phyloP scores from a whole-genome alignment of 2,113 vertebrate genomes.

The Pandion haliaetus region DNA sequence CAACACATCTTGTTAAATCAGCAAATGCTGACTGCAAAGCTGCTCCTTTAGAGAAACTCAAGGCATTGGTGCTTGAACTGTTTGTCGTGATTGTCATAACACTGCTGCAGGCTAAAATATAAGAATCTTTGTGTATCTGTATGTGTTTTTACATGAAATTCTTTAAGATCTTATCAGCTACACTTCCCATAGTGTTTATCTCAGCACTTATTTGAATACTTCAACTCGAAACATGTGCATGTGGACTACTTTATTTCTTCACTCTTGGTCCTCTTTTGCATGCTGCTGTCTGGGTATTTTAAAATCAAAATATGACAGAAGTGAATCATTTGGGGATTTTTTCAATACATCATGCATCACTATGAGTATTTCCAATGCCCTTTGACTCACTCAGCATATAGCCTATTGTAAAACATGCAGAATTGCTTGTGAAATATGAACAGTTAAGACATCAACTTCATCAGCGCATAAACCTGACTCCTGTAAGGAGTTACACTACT shows the following conservation, averaged over 20 bases:
- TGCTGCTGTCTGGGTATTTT: conserved; percentile 24
- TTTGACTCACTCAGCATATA: conserved; percentile 15
- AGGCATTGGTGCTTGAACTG: not conserved
- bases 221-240: not conserved
- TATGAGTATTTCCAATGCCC: conserved; percentile 13
- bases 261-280: not conserved
- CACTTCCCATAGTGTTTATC: not conserved
- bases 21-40: not conserved
- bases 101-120: not conserved
- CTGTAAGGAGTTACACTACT: not conserved
- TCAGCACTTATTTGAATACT: not conserved
- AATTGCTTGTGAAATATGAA: not conserved
- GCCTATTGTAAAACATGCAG: not conserved
- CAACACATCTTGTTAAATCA: not conserved
- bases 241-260: not conserved
- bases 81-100: not conserved
- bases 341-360: not conserved
- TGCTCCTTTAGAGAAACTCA: not conserved
- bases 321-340: conserved; percentile 42
- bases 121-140: not conserved
- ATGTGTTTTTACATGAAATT: not conserved
- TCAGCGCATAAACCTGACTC: not conserved
- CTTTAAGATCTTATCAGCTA: not conserved
- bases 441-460: not conserved
- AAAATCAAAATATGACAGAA: not conserved